A percentile compares a stretch with the other conserved stretches of the same genome.
phyloP scores from a whole-genome alignment of 1,140 invertebrate species.

The Agraylea sexmaculata region DNA sequence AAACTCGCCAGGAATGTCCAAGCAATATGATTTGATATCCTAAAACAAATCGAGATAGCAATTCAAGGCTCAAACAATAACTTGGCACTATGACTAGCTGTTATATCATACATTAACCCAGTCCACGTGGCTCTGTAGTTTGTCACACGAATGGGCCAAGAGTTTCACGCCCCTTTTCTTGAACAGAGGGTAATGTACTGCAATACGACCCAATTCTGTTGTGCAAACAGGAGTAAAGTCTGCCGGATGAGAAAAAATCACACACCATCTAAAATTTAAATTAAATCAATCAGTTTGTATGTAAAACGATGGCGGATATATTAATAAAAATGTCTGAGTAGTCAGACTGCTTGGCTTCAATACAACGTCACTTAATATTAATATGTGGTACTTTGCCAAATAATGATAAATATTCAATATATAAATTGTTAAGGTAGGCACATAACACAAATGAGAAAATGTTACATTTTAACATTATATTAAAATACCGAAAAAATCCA shows the following conservation, averaged over 20 bases:
- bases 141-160: constrained; percentile 79
- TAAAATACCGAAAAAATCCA: too few species aligned
- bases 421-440: too few species aligned
- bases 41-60: constrained; percentile 24
- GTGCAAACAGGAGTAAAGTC: constrained; percentile 94
- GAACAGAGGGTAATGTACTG: constrained; percentile 64
- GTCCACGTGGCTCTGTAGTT: constrained; percentile 60
- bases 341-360: too few species aligned
- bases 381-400: too few species aligned
- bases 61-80: constrained; percentile 4
- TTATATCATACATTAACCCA: constrained; percentile 70
- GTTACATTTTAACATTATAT: too few species aligned
- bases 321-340: too few species aligned
- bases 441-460: too few species aligned
- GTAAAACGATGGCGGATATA: too few species aligned
- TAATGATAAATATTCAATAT: too few species aligned
- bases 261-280: constrained; percentile 76
- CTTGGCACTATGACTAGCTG: constrained; percentile 1
- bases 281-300: too few species aligned
- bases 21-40: constrained; percentile 67
- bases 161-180: constrained; percentile 69
- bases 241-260: constrained; percentile 85
- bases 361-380: too few species aligned
- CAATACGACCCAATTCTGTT: constrained; percentile 74
- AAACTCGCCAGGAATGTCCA: constrained; percentile 54